phyloP scores from a whole-genome alignment of 1,140 invertebrate species.

The Trachelipus rathkii region DNA sequence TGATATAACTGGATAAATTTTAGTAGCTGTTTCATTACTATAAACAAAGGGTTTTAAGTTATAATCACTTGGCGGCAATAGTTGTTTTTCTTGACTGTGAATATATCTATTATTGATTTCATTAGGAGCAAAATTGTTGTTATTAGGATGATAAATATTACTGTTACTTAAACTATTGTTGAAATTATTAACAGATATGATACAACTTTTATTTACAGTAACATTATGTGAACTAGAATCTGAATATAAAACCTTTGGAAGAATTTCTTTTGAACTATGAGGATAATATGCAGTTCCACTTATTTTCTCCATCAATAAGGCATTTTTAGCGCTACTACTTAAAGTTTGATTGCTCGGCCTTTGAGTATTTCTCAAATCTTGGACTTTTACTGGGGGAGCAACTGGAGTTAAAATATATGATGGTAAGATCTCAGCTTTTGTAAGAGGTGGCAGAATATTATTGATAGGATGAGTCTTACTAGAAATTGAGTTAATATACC shows the following conservation, averaged over 20 bases:
- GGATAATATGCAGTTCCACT: neutral
- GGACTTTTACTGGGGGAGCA: neutral
- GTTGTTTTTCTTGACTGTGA: neutral
- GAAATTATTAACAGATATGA: conserved; percentile 2
- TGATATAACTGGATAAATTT: neutral
- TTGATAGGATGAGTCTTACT: neutral
- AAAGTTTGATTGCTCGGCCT: neutral
- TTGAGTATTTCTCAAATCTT: neutral
- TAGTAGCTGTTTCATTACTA: neutral
- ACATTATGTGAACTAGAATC: neutral
- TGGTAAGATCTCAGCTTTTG: neutral
- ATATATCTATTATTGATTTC: neutral
- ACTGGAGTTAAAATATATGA: neutral
- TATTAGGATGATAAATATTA: neutral
- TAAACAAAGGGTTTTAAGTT: neutral
- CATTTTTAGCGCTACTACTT: neutral
- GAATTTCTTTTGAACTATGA: conserved; percentile 8
- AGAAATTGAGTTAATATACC: neutral
- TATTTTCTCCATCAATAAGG: conserved; percentile 4
- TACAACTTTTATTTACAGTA: neutral
- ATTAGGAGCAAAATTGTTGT: neutral
- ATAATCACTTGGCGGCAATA: neutral
- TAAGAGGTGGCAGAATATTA: neutral
- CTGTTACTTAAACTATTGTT: conserved; percentile 4
- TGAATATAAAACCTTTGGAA: neutral